Conservation (phyloP, 2,888 invertebrate species). For the Megamerina dolium region DNA sequence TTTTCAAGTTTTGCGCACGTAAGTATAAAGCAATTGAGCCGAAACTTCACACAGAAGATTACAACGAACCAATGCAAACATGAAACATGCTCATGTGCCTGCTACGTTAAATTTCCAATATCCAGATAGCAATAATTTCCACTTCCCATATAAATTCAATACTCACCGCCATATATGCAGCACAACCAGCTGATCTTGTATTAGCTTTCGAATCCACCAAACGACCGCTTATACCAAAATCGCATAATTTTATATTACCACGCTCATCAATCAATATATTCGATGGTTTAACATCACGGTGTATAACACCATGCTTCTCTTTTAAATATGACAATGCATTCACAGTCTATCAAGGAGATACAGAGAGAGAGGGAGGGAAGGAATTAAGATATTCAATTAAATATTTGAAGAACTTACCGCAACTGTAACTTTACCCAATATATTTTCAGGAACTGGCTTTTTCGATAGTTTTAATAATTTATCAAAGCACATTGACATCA, state of each 20-base stretch:
- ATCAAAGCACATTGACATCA: constrained; percentile 98
- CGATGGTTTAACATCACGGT: constrained; percentile 97
- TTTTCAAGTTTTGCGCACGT: too few species aligned
- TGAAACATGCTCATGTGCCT: too few species aligned
- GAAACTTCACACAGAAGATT: too few species aligned
- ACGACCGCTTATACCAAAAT: constrained; percentile 98
- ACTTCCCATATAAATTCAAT: background rate
- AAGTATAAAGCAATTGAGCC: too few species aligned
- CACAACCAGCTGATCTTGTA: constrained; percentile 94
- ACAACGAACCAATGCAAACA: too few species aligned
- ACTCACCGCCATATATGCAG: constrained; percentile 95
- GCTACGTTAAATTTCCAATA: too few species aligned
- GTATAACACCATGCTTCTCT: constrained; percentile 94
- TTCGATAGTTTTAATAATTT: constrained; percentile 83
- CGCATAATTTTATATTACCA: constrained; percentile 95
- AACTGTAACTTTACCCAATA: constrained; percentile 94
- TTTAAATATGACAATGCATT: constrained; percentile 96
- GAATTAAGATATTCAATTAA: too few species aligned
- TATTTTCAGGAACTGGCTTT: constrained; percentile 89
- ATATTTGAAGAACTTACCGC: constrained; percentile 77
- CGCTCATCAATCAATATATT: constrained; percentile 94
- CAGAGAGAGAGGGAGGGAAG: too few species aligned
- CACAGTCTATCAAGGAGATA: constrained; percentile 86
- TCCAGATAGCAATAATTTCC: too few species aligned
- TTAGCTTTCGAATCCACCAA: constrained; percentile 97